These are phyloP conservation scores for Bubo bubo DNA, from an alignment of 2,113 vertebrate genomes.

Conservation along the genomic window DNA sequence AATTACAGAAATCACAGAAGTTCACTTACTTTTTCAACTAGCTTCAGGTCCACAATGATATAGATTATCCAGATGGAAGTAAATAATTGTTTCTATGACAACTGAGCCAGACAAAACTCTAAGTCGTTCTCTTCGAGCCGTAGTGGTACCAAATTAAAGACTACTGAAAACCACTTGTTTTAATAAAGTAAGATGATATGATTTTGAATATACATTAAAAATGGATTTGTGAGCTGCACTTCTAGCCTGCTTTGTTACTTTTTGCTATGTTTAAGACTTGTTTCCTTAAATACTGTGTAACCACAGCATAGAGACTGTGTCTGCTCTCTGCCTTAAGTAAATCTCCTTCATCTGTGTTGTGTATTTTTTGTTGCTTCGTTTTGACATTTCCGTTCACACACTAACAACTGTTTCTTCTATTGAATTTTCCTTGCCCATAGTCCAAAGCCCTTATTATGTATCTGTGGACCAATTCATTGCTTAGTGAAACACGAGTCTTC, in stretches of 20 bases:
- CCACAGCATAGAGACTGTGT: neutral
- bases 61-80: neutral
- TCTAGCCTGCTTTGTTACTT: neutral
- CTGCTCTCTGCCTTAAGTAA: neutral
- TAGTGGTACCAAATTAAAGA: neutral
- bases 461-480: neutral
- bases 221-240: neutral
- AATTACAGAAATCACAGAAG: neutral
- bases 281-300: neutral
- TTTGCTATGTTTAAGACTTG: neutral
- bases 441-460: neutral
- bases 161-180: neutral
- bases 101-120: neutral
- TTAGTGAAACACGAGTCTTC: neutral
- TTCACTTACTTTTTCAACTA: neutral
- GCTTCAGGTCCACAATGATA: neutral
- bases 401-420: neutral
- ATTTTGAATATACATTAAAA: neutral
- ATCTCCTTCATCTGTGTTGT: neutral
- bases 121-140: neutral
- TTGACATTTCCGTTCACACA: neutral
- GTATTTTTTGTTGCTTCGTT: neutral
- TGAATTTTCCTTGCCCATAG: neutral
- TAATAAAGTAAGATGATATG: neutral
- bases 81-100: conserved; percentile 51